A percentile compares a stretch with the other conserved stretches of the same genome.
Evolutionary conservation across 2,113 vertebrate species (phyloP).

Genomic region (Triplophysa rosa): DNA sequence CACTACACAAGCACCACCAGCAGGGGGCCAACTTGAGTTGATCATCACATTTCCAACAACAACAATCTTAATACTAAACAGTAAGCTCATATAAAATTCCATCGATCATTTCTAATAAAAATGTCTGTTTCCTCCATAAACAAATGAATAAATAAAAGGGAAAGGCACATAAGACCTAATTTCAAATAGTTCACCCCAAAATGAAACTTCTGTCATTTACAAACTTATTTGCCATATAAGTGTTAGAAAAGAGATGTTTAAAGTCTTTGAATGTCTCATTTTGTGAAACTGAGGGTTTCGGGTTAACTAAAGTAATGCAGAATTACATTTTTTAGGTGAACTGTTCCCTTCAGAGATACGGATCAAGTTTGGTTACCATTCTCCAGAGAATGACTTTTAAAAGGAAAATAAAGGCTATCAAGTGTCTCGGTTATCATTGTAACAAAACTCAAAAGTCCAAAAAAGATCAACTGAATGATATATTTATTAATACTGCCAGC

Average conservation of each 20-base stretch:
- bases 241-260: no score
- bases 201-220: no score
- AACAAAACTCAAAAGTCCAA: background rate
- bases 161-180: constrained; percentile 36
- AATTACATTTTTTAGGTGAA: background rate
- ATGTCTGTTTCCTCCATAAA: background rate
- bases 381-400: background rate
- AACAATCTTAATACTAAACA: constrained; percentile 5
- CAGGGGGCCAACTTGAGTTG: background rate
- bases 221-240: no score
- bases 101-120: constrained; percentile 7
- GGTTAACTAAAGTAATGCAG: background rate
- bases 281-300: no score
- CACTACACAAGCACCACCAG: background rate
- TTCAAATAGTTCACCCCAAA: background rate
- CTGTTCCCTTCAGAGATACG: background rate
- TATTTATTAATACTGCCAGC: background rate
- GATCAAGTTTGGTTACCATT: constrained; percentile 7
- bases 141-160: constrained; percentile 2
- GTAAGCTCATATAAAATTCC: constrained; percentile 1
- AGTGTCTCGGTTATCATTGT: background rate
- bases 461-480: background rate
- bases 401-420: background rate
- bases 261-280: no score
- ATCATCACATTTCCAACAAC: constrained; percentile 5